Conservation (phyloP, 2,797 vertebrate genomes). For the Sebastolobus altivelis region DNA sequence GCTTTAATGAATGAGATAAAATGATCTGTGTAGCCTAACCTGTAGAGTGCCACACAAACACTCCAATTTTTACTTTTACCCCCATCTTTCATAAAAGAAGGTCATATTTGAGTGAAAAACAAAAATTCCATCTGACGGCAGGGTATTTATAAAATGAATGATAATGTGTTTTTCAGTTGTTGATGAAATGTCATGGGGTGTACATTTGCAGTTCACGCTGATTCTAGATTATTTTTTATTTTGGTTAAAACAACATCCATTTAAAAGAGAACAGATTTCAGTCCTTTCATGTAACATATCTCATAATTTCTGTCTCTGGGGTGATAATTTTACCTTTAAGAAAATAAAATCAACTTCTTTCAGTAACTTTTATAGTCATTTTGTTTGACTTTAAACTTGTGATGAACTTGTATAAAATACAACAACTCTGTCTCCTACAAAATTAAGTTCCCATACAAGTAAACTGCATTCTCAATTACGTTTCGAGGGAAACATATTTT, state of each 20-base stretch:
- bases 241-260: neutral
- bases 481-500: no score
- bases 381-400: neutral
- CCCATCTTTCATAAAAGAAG: neutral
- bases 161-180: neutral
- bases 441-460: no score
- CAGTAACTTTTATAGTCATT: neutral
- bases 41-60: neutral
- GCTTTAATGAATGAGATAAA: neutral
- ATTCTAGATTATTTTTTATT: neutral
- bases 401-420: no score
- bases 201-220: no score
- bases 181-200: neutral
- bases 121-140: neutral
- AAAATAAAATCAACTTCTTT: neutral
- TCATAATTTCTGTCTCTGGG: neutral
- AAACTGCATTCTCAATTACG: no score
- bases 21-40: neutral
- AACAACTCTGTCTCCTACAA: no score
- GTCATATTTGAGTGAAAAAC: neutral
- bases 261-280: neutral
- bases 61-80: neutral
- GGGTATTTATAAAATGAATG: neutral
- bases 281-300: no score
- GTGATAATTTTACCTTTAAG: neutral